Percentiles rank a stretch among this genome's conserved stretches.
Conservation (phyloP, 1,140 invertebrate genomes). For the Phenacoccus solenopsis region DNA sequence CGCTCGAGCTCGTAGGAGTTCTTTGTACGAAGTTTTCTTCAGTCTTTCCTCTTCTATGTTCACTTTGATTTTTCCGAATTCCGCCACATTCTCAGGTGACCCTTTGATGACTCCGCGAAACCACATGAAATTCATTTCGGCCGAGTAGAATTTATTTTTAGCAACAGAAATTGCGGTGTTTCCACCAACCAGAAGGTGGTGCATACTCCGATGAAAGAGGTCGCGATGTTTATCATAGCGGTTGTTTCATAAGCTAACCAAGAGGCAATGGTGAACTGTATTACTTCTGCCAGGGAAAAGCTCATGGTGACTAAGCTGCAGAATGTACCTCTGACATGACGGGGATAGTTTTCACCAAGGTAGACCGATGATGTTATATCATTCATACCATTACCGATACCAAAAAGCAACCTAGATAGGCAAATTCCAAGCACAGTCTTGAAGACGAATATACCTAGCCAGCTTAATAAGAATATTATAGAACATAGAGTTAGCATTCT, state of each 20-base stretch:
- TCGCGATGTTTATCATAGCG: conserved; percentile 45
- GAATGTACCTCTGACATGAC: conserved; percentile 25
- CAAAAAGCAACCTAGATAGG: conserved; percentile 29
- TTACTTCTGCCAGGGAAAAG: conserved; percentile 58
- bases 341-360: conserved; percentile 58
- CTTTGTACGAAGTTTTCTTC: conserved; percentile 32
- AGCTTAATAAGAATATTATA: neutral
- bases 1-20: conserved; percentile 34
- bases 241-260: conserved; percentile 51
- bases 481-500: neutral
- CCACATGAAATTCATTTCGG: conserved; percentile 46
- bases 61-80: conserved; percentile 24
- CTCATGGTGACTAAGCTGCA: conserved; percentile 71
- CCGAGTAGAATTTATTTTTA: conserved; percentile 45
- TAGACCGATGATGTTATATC: conserved; percentile 71
- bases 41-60: conserved; percentile 31
- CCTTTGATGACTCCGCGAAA: conserved; percentile 40
- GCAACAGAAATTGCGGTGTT: conserved; percentile 56
- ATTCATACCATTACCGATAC: conserved; percentile 54
- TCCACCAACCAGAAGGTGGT: conserved; percentile 68
- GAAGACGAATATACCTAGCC: neutral
- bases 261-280: conserved; percentile 60
- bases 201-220: conserved; percentile 47
- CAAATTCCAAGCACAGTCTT: neutral
- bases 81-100: neutral